These are phyloP conservation scores for Vannuccia rotundouncinata DNA, from an alignment of 2,888 invertebrate genomes.

Conservation along the genomic window DNA sequence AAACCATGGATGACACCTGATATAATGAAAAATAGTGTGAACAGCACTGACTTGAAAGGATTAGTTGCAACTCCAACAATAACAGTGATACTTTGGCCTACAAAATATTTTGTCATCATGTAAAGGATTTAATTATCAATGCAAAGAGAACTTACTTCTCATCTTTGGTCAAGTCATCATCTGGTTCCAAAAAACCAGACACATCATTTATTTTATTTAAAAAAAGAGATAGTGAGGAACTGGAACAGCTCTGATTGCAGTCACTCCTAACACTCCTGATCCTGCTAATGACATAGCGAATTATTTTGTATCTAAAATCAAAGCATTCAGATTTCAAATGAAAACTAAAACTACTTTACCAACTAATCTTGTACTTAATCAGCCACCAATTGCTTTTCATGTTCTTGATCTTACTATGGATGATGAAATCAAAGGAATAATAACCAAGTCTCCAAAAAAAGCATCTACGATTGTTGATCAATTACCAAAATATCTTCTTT, in stretches of 20 bases:
- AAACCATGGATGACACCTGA: conserved; percentile 24
- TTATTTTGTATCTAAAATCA: conserved; percentile 12
- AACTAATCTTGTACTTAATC: background rate
- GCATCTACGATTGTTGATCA: background rate
- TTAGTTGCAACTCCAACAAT: background rate
- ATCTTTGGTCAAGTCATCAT: background rate
- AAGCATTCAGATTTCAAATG: conserved; percentile 3
- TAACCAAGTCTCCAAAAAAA: background rate
- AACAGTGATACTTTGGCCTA: background rate
- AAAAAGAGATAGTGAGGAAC: background rate
- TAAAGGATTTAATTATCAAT: background rate
- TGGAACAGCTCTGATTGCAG: background rate
- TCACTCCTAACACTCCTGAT: background rate
- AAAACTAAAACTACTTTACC: background rate
- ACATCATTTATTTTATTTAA: conserved; percentile 5
- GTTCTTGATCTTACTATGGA: background rate
- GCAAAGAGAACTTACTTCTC: conserved; percentile 7
- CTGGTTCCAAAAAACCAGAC: conserved; percentile 4
- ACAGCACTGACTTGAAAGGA: conserved; percentile 12
- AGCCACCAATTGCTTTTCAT: conserved; percentile 6
- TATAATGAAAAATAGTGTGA: background rate
- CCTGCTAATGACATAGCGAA: background rate
- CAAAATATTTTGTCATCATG: conserved; percentile 16
- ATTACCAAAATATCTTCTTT: conserved; percentile 18
- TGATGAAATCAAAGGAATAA: conserved; percentile 1